Percentiles rank a stretch among this genome's conserved stretches.
Evolutionary conservation across 2,797 vertebrate genomes (phyloP).

Genomic region (Sebastes taczanowskii): DNA sequence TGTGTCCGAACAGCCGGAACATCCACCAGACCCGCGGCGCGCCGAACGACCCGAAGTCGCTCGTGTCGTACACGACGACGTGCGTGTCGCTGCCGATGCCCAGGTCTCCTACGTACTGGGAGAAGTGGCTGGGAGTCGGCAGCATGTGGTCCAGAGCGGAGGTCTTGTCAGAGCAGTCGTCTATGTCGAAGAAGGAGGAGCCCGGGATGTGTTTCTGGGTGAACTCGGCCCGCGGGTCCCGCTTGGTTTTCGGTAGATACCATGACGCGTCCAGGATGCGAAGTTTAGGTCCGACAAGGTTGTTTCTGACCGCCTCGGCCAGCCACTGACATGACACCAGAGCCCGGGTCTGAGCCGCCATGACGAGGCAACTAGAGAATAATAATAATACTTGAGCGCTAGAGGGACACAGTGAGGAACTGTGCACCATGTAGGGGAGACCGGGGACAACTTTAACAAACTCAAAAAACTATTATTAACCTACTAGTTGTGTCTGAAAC

Average conservation of each 20-base stretch:
- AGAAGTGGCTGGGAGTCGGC: slow-evolving; percentile 84
- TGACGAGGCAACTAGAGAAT: slow-evolving; percentile 39
- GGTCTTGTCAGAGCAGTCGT: slow-evolving; percentile 85
- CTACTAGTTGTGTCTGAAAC: too few species aligned
- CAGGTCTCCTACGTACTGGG: slow-evolving; percentile 85
- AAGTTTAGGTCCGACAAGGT: slow-evolving; percentile 80
- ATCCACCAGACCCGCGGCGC: slow-evolving; percentile 97
- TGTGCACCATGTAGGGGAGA: neutral
- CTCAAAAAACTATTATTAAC: too few species aligned
- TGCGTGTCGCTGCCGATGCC: slow-evolving; percentile 90
- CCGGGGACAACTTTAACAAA: too few species aligned
- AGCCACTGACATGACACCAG: slow-evolving; percentile 91
- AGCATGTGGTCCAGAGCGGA: slow-evolving; percentile 90
- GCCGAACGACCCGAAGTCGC: slow-evolving; percentile 86
- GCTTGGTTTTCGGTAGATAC: slow-evolving; percentile 86
- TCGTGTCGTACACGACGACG: slow-evolving; percentile 94
- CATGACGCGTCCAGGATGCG: slow-evolving; percentile 91
- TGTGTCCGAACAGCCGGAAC: slow-evolving; percentile 94
- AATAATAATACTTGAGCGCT: neutral
- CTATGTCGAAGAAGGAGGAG: slow-evolving; percentile 90
- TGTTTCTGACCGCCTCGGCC: slow-evolving; percentile 80
- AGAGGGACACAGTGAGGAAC: neutral
- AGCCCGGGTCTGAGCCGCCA: slow-evolving; percentile 85
- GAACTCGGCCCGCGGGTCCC: slow-evolving; percentile 88
- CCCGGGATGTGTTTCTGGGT: slow-evolving; percentile 88